Conservation (phyloP, 2,888 invertebrate species). For the Dendrolimus pini region DNA sequence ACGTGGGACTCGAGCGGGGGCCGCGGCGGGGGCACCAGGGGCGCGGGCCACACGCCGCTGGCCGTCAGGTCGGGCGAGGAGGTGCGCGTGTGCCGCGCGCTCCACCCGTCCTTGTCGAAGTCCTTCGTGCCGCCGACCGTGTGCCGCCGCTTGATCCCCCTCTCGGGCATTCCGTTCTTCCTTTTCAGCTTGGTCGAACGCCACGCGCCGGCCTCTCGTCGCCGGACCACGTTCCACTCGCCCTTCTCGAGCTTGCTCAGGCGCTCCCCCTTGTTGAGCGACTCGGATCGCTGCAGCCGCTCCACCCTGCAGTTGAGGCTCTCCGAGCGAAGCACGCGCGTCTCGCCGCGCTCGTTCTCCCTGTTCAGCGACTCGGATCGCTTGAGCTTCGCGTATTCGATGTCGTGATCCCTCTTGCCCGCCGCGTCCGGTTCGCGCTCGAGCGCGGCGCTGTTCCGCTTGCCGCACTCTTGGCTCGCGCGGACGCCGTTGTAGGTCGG, state of each 20-base stretch:
- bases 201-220: slow-evolving; percentile 74
- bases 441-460: slow-evolving; percentile 39
- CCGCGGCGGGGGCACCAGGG: slow-evolving; percentile 46
- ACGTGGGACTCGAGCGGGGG: slow-evolving; percentile 44
- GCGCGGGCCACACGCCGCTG: slow-evolving; percentile 42
- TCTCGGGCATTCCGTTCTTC: slow-evolving; percentile 87
- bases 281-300: slow-evolving; percentile 25
- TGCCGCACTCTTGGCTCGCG: slow-evolving; percentile 28
- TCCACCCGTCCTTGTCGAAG: slow-evolving; percentile 79
- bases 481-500: slow-evolving; percentile 16
- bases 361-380: slow-evolving; percentile 80
- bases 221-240: slow-evolving; percentile 81
- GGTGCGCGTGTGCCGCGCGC: slow-evolving; percentile 77
- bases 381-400: slow-evolving; percentile 49
- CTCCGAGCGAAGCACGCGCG: slow-evolving; percentile 78
- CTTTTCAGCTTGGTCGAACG: slow-evolving; percentile 81
- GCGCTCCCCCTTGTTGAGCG: slow-evolving; percentile 42
- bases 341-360: slow-evolving; percentile 58
- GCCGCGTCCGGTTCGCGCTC: slow-evolving; percentile 21
- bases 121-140: slow-evolving; percentile 97
- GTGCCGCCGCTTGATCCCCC: slow-evolving; percentile 91
- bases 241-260: slow-evolving; percentile 82
- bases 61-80: slow-evolving; percentile 76
- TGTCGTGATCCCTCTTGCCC: slow-evolving; percentile 20
- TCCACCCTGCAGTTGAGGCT: slow-evolving; percentile 73